Base-by-base conservation (phyloP, 2,797 vertebrate species). In the Gymnodraco acuticeps region DNA sequence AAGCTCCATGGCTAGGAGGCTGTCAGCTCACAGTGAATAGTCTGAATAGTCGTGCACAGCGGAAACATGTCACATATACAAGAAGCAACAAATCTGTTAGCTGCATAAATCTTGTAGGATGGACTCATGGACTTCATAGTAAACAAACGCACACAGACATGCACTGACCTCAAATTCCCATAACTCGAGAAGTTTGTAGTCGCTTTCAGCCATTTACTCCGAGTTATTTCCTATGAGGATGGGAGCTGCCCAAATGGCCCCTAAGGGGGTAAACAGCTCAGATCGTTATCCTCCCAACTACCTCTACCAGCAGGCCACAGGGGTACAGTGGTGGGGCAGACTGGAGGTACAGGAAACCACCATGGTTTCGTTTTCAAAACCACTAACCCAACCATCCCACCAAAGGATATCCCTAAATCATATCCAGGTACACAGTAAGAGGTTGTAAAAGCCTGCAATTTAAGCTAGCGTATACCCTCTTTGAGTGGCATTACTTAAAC, bases 221-320 rank as follows among this genome's bases (percentile, higher is more conserved):
- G 62, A 84, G 75, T 82, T 73, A 89, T 91, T 92, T 93, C 91
- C 89, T 91, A 77, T 75, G 67, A 71, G 53, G 68, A 76, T 64
- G 53, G 65, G 74, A 83, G 70, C 71, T 71, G 73, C 77, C 77
- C 71, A 86, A 85, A 90, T 38, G 80, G 84, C 74, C 82, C 80
- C 73, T 71, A 5, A 27, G 70, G 73, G 73, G 78, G 81, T 89
- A 92, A 94, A 94, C 87, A 91, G 78, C 47, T 70, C 62, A 41
- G 87, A 89, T 87, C 65, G 83, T 80, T 89, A 91, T 90, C 88
- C 69, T 70, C 67, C 65, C 73, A 54, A 56, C 64, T 48, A 38
- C 33, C 75, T 70, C 50, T 14, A 56, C 23, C 71, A 78, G 71
- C 23, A 43, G 46, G 59, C 83, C 72, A 14, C 70, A 71, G 64